phyloP scores from a whole-genome alignment of 2,113 vertebrate genomes.

The Sceloporus undulatus region DNA sequence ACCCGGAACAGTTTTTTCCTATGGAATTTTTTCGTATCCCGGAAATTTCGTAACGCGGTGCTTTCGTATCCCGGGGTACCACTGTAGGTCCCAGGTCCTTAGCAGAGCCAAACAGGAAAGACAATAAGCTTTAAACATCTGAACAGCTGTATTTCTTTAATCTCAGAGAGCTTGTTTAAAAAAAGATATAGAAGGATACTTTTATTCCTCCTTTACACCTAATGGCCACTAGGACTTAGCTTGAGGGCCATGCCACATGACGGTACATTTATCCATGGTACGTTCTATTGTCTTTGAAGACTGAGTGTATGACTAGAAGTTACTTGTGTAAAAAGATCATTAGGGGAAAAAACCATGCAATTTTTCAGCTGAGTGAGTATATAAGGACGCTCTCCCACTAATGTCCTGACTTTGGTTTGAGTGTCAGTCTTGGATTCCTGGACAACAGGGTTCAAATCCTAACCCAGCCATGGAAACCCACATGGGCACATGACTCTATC shows the following conservation, averaged over 20 bases:
- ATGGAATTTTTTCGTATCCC: no score
- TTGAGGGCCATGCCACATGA: neutral
- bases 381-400: no score
- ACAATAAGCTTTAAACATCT: conserved; percentile 45
- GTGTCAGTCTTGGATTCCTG: no score
- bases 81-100: neutral
- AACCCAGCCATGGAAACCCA: no score
- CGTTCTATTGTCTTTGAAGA: neutral
- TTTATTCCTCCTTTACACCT: conserved; percentile 45
- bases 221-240: conserved; percentile 56
- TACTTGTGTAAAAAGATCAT: neutral
- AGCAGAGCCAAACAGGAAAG: conserved; percentile 44
- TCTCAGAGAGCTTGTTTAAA: neutral
- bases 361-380: neutral
- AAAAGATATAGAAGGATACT: neutral
- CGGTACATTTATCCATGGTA: neutral
- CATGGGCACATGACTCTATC: no score
- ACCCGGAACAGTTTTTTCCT: no score
- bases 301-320: neutral
- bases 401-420: neutral
- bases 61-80: no score
- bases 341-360: neutral
- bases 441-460: no score
- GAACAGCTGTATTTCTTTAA: neutral
- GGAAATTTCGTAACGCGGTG: no score